phyloP scores from a whole-genome alignment of 2,113 vertebrate species.

The Oceanodroma tethys region DNA sequence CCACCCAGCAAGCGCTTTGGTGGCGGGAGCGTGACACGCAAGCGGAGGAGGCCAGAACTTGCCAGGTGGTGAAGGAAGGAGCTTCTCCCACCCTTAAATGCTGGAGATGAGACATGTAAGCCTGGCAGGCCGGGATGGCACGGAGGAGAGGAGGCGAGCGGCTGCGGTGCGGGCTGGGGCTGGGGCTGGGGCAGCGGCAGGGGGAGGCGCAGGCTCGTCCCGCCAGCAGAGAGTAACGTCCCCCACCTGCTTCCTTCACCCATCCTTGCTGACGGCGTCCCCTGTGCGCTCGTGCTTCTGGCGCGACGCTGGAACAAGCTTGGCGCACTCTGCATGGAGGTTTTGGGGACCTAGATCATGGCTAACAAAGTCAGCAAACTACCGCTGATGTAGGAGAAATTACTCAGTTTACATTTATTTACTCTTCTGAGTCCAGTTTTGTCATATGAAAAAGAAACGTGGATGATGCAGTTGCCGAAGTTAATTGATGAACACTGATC shows the following conservation, averaged over 20 bases:
- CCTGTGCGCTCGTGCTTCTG: not conserved
- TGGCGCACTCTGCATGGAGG: not conserved
- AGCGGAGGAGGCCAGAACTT: not conserved
- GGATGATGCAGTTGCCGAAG: not conserved
- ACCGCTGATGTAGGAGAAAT: not conserved
- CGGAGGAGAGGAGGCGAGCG: not conserved
- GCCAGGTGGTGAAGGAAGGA: not conserved
- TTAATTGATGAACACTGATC: not conserved
- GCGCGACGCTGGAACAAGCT: not conserved
- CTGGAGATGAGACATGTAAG: not conserved
- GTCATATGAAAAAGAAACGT: not conserved
- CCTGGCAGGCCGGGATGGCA: accelerated
- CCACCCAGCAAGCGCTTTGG: not conserved
- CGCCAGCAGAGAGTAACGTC: not conserved
- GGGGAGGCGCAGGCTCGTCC: not conserved
- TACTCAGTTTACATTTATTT: not conserved
- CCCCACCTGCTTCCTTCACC: not conserved
- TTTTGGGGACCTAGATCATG: not conserved
- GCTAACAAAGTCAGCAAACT: not conserved
- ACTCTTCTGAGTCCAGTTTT: not conserved
- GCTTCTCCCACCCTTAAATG: not conserved
- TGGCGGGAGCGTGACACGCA: accelerated
- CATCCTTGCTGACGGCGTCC: not conserved
- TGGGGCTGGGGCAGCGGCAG: not conserved
- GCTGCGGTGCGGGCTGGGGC: not conserved